These are phyloP conservation scores for Cotesia vestalis DNA, from an alignment of 1,140 invertebrate genomes.

Conservation along the genomic window DNA sequence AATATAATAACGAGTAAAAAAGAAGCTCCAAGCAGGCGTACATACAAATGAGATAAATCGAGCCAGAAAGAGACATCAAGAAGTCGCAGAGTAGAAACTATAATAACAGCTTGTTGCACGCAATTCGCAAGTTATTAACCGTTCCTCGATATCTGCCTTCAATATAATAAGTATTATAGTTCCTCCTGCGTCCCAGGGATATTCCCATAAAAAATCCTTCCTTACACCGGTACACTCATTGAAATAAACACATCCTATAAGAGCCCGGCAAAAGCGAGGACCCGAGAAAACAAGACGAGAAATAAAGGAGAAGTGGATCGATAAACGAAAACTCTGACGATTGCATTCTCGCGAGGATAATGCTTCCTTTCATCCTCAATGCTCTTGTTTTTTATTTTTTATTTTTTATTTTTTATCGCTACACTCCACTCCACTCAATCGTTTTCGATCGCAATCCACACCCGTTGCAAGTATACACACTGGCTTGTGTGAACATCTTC, in stretches of 20 bases:
- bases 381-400: too few relatives aligned
- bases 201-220: too few relatives aligned
- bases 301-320: constrained; percentile 33
- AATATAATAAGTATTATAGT: too few relatives aligned
- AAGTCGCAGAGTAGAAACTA: neutral
- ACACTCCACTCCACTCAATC: neutral
- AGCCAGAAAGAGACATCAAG: constrained; percentile 1
- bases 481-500: neutral
- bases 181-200: neutral
- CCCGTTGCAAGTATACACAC: neutral
- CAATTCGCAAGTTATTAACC: constrained; percentile 22
- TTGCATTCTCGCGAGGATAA: constrained; percentile 35
- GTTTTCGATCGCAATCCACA: constrained; percentile 3
- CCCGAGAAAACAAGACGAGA: constrained; percentile 4
- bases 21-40: neutral
- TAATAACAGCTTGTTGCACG: constrained; percentile 16
- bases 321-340: constrained; percentile 35
- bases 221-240: too few relatives aligned
- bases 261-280: neutral
- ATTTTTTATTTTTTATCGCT: constrained; percentile 21
- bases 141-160: constrained; percentile 25
- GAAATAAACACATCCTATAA: neutral
- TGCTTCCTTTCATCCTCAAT: neutral
- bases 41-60: neutral
- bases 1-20: too few relatives aligned